Base-by-base conservation (phyloP, 2,888 invertebrate genomes). In the Ctenicera cuprea region DNA sequence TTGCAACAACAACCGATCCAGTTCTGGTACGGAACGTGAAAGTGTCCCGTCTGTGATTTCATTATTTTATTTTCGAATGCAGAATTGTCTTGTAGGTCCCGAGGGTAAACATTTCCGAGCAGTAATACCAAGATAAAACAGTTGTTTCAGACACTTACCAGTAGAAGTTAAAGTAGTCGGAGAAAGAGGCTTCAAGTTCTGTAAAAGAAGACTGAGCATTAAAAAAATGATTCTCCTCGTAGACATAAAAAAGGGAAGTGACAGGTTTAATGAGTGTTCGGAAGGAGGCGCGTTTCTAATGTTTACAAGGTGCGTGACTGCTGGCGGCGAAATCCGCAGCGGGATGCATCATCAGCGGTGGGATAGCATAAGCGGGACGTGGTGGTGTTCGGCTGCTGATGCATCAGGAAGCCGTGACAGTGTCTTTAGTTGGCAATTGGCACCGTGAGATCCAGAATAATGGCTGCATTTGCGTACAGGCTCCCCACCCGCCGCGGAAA, bases 391-490 rank as follows among this genome's bases (percentile, higher is more conserved):
- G 68, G 38, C 33, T 37, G 70, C 22, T 22, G 71, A 69, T 72
- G 72, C 71, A 72, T 72, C 75, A 65, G 72, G 75, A 75, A 75
- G 68, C 75, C 75, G 64, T 69, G 59, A 75, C 72, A 64, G 65
- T 69, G 69, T 68, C 75, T 75, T 75, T 75, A 72, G 75, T 71
- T 75, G 54, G 75, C 72, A 75, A 75, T 75, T 75, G 75, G 71
- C 80, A 82, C 82, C 84, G 84, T 85, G 84, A 85, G 83, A 85
- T 82, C 82, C 79, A 78, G 80, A 85, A 85, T 86, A 86, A 87
- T 86, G 86, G 86, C 86, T 81, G 86, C 86, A 86, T 86, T 86
- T 86, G 86, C 85, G 84, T 85, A 86, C 78, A 79, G 75, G 82
- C 80, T 81, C 83, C 79, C 78, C 79, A 77, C 82, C 77, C 78